Conservation (phyloP, 2,113 vertebrate species). For the Caretta caretta region DNA sequence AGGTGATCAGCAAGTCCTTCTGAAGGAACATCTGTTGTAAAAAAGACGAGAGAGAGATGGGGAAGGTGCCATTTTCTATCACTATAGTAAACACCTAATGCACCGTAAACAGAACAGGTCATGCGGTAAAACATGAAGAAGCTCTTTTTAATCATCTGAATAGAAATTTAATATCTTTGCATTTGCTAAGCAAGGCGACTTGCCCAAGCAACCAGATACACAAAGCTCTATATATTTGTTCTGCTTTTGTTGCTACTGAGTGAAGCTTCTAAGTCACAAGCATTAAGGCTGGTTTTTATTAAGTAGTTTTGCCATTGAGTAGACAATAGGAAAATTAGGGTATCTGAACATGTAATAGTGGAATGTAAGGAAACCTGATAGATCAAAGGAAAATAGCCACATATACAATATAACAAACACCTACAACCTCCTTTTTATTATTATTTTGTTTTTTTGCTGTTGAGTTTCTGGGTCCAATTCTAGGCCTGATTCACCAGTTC, state of each 20-base stretch:
- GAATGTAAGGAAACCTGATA: slow-evolving; percentile 42
- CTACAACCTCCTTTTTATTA: accelerated
- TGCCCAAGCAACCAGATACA: slow-evolving; percentile 80
- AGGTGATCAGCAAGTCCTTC: slow-evolving; percentile 38
- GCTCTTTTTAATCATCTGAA: slow-evolving; percentile 83
- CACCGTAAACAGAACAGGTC: slow-evolving; percentile 69
- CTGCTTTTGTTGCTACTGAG: slow-evolving; percentile 73
- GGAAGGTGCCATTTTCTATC: slow-evolving; percentile 62
- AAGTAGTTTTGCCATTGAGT: slow-evolving; percentile 56
- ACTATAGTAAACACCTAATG: slow-evolving; percentile 76
- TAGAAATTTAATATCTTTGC: slow-evolving; percentile 86
- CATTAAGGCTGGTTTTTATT: slow-evolving; percentile 69
- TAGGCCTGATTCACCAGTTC: not conserved
- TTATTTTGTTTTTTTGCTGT: not conserved
- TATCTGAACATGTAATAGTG: slow-evolving; percentile 35
- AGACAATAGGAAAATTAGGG: slow-evolving; percentile 70
- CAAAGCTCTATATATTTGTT: slow-evolving; percentile 73
- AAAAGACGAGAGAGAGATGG: not conserved
- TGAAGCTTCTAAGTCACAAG: slow-evolving; percentile 73
- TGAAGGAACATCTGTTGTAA: slow-evolving; percentile 53
- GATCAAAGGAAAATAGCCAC: slow-evolving; percentile 49
- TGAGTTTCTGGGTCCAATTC: not conserved
- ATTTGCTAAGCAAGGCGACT: slow-evolving; percentile 77
- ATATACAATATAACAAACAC: accelerated
- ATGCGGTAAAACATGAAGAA: slow-evolving; percentile 78